Evolutionary conservation across 2,113 vertebrate species (phyloP), one percentile per base, ranked within the genome.

Genomic region (Bucco capensis): DNA sequence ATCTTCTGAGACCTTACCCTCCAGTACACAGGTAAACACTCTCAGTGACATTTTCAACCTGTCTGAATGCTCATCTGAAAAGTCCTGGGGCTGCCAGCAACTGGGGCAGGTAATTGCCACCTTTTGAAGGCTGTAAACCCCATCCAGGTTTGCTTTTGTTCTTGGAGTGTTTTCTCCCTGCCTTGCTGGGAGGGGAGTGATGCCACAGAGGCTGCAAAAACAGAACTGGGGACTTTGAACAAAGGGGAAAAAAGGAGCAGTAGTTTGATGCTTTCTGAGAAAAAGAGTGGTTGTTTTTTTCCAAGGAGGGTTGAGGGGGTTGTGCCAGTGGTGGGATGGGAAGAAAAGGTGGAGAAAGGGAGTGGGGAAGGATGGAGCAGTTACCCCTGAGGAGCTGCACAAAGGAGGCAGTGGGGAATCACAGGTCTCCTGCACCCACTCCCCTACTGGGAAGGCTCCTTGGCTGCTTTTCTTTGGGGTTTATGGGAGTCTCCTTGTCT

Each of bases 231-330:
- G 28, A 53, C 71, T 90, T 61, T 9, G 40, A 89, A 53, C 10
- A 14, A 1, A 4, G 22, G 22, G 10, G 11, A 44, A 10, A 44
- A 42, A 12, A 50, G 12, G 7, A 38, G 5, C 3, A 1, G 7
- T 12, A 11, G 15, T 42, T 77, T 50, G 51, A 14, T 14, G 9
- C 24, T 60, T 56, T 35, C 25, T 46, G 47, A 19, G 54, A 58
- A 28, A 7, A 11, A 14, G 30, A 4, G 23, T 2, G n/a, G 19
- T 12, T 9, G 17, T 15, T 69, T 23, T 33, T 31, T 11, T 10
- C 19, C 51, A 77, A 46, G 49, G 80, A 57, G 80, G 22, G 25
- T 35, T 0, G 14, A 49, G 10, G 44, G 30, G 47, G 56, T 27
- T 37, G 38, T 47, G 51, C 30, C 3, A 14, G 14, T 8, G 23